A percentile compares a stretch with the other conserved stretches of the same genome.
Conservation (phyloP, 2,888 invertebrate genomes). For the Pocota personata region DNA sequence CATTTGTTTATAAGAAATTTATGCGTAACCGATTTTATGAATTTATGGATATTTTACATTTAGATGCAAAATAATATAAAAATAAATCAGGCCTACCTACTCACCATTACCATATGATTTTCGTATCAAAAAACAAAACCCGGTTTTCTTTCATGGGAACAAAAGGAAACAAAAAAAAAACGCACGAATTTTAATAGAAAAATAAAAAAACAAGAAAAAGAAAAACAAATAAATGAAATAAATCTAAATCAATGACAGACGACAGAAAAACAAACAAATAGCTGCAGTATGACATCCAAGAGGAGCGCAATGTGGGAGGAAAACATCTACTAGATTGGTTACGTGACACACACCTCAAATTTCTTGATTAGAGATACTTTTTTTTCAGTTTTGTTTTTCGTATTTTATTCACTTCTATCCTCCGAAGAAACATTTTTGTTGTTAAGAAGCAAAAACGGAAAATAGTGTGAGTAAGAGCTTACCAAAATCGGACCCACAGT, state of each 20-base stretch:
- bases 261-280: conserved; percentile 27
- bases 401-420: conserved; percentile 7
- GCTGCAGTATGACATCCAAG: conserved; percentile 56
- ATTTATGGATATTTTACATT: background rate
- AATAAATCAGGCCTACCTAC: background rate
- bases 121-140: conserved; percentile 1
- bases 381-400: conserved; percentile 19
- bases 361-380: conserved; percentile 70
- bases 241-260: conserved; percentile 63
- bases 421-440: conserved; percentile 3
- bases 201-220: conserved; percentile 10
- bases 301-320: conserved; percentile 59
- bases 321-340: conserved; percentile 63
- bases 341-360: conserved; percentile 74
- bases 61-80: background rate
- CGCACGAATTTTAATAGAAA: conserved; percentile 13
- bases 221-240: conserved; percentile 34
- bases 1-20: background rate
- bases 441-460: conserved; percentile 9
- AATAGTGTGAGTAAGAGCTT: conserved; percentile 4
- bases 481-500: conserved; percentile 11
- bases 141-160: background rate
- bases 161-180: background rate
- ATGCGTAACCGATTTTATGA: background rate
- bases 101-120: background rate